Evolutionary conservation across 2,797 vertebrate genomes (phyloP).

Genomic region (Chrosomus eos): DNA sequence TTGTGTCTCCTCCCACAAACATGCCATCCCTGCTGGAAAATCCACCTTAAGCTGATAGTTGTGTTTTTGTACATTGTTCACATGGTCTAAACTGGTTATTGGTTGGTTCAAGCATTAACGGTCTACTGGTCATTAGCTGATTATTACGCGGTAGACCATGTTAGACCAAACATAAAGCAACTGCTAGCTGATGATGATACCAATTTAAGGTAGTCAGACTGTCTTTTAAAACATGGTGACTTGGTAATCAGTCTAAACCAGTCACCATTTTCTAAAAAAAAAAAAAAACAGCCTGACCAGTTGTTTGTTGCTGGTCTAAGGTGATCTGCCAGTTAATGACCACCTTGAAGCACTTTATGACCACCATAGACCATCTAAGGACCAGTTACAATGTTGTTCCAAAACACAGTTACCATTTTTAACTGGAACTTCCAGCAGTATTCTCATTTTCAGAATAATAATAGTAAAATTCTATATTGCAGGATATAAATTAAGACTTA

Average conservation of each 20-base stretch:
- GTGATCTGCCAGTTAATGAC: background rate
- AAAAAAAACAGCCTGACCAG: background rate
- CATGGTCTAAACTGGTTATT: background rate
- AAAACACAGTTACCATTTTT: background rate
- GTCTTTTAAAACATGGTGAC: background rate
- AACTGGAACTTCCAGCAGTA: background rate
- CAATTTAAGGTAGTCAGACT: background rate
- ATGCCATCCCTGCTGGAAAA: background rate
- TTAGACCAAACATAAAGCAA: background rate
- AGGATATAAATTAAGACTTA: background rate
- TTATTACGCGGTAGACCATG: background rate
- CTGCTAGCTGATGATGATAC: background rate
- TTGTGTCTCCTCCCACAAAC: slow-evolving; percentile 12
- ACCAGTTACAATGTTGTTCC: background rate
- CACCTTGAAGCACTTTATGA: background rate
- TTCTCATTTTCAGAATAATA: background rate
- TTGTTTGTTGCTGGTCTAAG: background rate
- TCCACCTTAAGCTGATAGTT: background rate
- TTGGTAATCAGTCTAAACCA: background rate
- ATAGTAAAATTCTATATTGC: background rate
- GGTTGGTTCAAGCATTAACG: background rate
- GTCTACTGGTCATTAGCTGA: background rate
- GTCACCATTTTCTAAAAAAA: background rate
- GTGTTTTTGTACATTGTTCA: background rate
- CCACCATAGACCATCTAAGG: background rate